Conservation (phyloP, 2,888 invertebrate species). For the Agapetus fuscipes region DNA sequence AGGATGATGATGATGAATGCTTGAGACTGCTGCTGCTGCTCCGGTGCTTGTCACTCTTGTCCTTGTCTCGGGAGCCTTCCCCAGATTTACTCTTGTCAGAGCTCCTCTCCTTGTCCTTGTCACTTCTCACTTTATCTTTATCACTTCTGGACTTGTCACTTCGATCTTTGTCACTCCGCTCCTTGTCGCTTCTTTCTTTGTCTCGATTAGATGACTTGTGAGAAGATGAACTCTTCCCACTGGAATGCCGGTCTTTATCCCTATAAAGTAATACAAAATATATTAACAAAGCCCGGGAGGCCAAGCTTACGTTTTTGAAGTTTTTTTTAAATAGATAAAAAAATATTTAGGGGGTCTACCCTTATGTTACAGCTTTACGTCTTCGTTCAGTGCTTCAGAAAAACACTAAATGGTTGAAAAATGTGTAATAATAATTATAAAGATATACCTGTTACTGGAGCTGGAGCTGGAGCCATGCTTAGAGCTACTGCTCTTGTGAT, state of each 20-base stretch:
- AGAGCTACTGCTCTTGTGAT: conserved; percentile 47
- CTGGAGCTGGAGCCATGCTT: conserved; percentile 42
- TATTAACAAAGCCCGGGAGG: too few species aligned
- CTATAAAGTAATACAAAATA: too few species aligned
- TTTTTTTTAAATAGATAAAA: too few species aligned
- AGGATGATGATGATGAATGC: conserved; percentile 23
- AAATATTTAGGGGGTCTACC: too few species aligned
- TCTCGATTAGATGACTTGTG: conserved; percentile 38
- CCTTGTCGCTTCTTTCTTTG: conserved; percentile 34
- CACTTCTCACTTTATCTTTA: conserved; percentile 30
- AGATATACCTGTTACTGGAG: too few species aligned
- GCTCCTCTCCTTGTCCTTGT: conserved; percentile 36
- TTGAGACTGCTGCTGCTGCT: conserved; percentile 34
- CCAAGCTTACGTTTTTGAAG: too few species aligned
- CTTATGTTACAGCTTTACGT: too few species aligned
- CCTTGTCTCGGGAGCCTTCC: conserved; percentile 30
- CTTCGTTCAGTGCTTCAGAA: too few species aligned
- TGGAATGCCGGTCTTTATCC: conserved; percentile 46
- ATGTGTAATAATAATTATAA: too few species aligned
- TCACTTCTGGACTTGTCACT: conserved; percentile 31
- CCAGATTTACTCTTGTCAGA: conserved; percentile 25
- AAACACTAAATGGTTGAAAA: too few species aligned
- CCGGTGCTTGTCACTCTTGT: conserved; percentile 26
- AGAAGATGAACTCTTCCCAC: conserved; percentile 42
- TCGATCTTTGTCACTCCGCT: conserved; percentile 30